Conservation (phyloP, 2,113 vertebrate species). For the Lonchura striata region DNA sequence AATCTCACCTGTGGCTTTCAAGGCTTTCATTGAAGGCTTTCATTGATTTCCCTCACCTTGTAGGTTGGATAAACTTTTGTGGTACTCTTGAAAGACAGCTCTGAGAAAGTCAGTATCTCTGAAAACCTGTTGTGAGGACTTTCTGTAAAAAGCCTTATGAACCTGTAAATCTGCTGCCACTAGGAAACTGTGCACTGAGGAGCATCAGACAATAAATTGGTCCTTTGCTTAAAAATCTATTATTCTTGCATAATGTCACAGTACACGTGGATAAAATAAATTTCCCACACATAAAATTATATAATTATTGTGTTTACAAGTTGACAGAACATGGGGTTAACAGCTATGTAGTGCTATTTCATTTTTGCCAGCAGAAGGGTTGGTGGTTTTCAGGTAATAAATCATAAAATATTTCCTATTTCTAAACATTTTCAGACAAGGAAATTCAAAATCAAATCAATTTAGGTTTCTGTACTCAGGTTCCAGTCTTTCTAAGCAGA, state of each 20-base stretch:
- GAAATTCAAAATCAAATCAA: constrained; percentile 81
- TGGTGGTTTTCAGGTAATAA: constrained; percentile 83
- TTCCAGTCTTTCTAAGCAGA: constrained; percentile 70
- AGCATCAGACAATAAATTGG: background rate
- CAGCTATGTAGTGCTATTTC: constrained; percentile 37
- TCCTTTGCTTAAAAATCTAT: background rate
- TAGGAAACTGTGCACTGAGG: background rate
- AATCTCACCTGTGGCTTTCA: background rate
- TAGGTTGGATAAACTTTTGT: background rate
- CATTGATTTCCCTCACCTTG: background rate
- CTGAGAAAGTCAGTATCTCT: background rate
- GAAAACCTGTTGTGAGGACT: background rate
- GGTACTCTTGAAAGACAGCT: background rate
- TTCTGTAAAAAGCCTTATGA: background rate
- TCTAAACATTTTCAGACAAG: constrained; percentile 85
- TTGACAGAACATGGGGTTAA: constrained; percentile 48
- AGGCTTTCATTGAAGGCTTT: background rate
- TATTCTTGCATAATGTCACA: background rate
- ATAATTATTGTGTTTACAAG: background rate
- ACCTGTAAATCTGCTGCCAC: background rate
- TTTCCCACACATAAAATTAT: background rate
- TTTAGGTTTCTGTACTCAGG: constrained; percentile 74
- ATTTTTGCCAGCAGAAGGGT: constrained; percentile 76
- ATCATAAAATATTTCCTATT: constrained; percentile 85
- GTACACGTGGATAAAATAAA: background rate